Percentiles rank a stretch among this genome's conserved stretches.
Conservation (phyloP, 2,888 invertebrate species). For the Drosophila parthenogenetica region DNA sequence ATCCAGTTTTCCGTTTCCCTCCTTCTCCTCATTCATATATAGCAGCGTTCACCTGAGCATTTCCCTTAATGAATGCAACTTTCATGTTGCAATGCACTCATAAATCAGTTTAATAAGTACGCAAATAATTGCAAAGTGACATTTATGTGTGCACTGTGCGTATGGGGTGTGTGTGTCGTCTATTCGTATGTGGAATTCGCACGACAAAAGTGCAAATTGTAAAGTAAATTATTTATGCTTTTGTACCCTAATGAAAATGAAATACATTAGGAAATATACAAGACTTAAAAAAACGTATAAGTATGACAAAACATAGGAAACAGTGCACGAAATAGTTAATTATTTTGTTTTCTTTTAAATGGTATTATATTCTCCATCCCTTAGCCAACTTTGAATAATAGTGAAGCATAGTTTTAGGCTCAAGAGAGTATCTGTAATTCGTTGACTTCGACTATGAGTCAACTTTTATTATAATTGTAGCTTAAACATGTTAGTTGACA, state of each 20-base stretch:
- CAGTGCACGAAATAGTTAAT: too few relatives aligned
- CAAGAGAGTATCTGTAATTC: conserved; percentile 4
- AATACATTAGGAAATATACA: background rate
- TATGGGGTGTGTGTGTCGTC: conserved; percentile 5
- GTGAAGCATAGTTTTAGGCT: conserved; percentile 9
- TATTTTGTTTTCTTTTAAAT: too few relatives aligned
- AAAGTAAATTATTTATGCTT: conserved; percentile 15
- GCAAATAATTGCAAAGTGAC: conserved; percentile 37
- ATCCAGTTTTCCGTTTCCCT: conserved; percentile 1
- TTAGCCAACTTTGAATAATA: too few relatives aligned
- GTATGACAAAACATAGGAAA: too few relatives aligned
- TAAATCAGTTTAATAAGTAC: conserved; percentile 62
- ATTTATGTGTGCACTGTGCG: conserved; percentile 14
- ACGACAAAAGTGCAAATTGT: conserved; percentile 55
- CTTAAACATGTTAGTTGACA: conserved; percentile 37
- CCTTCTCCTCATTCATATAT: conserved; percentile 4
- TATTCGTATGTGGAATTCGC: conserved; percentile 51
- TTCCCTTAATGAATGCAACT: conserved; percentile 55
- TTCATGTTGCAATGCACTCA: conserved; percentile 48
- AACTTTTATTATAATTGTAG: conserved; percentile 8
- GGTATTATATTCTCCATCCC: too few relatives aligned
- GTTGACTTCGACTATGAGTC: background rate
- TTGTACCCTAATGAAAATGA: conserved; percentile 6
- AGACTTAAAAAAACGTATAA: too few relatives aligned
- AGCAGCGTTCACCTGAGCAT: conserved; percentile 31